Percentiles rank a stretch among this genome's conserved stretches.
Evolutionary conservation across 2,113 vertebrate genomes (phyloP).

Genomic region (Empidonax traillii): DNA sequence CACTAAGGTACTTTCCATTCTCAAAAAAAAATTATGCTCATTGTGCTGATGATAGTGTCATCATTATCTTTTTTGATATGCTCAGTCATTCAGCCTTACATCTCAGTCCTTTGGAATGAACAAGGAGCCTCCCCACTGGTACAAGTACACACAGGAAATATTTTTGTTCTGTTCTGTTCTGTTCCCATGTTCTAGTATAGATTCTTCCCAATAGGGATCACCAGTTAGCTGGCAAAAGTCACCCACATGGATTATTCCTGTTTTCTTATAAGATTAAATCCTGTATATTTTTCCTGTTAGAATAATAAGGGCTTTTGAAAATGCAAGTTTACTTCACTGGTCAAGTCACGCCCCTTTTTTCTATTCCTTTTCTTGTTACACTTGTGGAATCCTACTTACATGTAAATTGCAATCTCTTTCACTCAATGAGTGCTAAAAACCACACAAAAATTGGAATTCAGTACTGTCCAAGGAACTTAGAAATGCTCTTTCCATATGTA

Average conservation of each 20-base stretch:
- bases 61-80: not conserved
- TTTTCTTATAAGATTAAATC: not conserved
- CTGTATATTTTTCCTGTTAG: not conserved
- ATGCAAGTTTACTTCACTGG: not conserved
- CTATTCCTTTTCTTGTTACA: not conserved
- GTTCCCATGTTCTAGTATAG: not conserved
- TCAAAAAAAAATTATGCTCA: not conserved
- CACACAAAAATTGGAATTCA: not conserved
- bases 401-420: not conserved
- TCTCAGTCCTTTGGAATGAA: not conserved
- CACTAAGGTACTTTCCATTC: not conserved
- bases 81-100: not conserved
- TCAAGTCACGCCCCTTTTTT: not conserved
- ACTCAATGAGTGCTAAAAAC: not conserved
- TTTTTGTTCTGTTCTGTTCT: not conserved
- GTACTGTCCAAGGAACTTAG: not conserved
- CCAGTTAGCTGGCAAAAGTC: not conserved
- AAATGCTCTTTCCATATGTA: not conserved
- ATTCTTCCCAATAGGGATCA: not conserved
- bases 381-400: not conserved
- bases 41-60: accelerated
- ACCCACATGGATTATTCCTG: not conserved
- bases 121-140: not conserved
- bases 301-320: not conserved
- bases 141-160: not conserved